Base-by-base conservation (phyloP, 1,140 invertebrate species). In the Leptonema lineaticorne region DNA sequence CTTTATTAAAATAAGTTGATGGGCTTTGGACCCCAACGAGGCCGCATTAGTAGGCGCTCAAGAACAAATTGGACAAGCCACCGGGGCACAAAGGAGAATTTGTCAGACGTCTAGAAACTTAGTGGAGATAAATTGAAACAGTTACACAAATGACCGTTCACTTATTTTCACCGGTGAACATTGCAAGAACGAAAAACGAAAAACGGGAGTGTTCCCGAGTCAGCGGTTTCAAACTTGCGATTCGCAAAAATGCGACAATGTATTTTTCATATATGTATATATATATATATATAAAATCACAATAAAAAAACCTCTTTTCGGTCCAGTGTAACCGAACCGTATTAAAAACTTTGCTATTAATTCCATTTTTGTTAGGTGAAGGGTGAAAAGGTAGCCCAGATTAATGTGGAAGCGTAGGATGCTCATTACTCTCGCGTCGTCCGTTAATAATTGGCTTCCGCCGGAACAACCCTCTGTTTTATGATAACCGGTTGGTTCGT, bases 61-160 rank as follows among this genome's bases (percentile, higher is more conserved):
- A 27, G 20, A 64, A 64, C 62, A 64, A 64, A 64, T 64, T 64
- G 62, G 20, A 24, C 41, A 64, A 64, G 62, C 33, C 58, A 28
- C 45, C 16, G 62, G 6, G 1, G 62, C 27, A 64, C 62, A 64
- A 64, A 46, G 26, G 62, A 46, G 20, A 46, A 64, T 64, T 64
- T 64, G 41, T 64, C 41, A 64, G 62, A 64, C 62, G 62, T 64
- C 62, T 45, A 45, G 27, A 45, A 46, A 28, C 62, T 64, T 64
- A 64, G 62, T 46, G 62, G 62, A 48, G 62, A 64, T 50, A 64
- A 64, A 64, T 64, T 24, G 62, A 50, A 50, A 64, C 62, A 30
- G 62, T 64, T 64, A 53, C 41, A 50, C 27, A 64, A 64, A 64
- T 64, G 62, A 46, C 62, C 62, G 37, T 46, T 37, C 58, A 62